phyloP scores from a whole-genome alignment of 2,888 invertebrate genomes.

The Tetropium fuscum region DNA sequence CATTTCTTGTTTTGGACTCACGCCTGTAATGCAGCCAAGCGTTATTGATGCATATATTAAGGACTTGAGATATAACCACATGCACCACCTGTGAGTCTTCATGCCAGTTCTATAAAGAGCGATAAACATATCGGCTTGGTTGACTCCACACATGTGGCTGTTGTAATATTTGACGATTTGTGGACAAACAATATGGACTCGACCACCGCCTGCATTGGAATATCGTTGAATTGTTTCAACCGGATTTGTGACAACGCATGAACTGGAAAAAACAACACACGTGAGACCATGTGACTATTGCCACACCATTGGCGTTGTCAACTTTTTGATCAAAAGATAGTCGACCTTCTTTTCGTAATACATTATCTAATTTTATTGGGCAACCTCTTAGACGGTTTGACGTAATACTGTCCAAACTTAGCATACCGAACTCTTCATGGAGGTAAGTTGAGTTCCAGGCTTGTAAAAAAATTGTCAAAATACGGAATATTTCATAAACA shows the following conservation, averaged over 20 bases:
- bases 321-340: constrained; percentile 6
- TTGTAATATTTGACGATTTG: constrained; percentile 20
- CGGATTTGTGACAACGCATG: neutral
- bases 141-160: constrained; percentile 17
- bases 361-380: constrained; percentile 7
- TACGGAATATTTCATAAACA: no score
- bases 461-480: constrained; percentile 1
- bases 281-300: neutral
- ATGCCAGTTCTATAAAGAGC: constrained; percentile 14
- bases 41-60: constrained; percentile 22
- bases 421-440: constrained; percentile 18
- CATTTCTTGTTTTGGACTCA: constrained; percentile 12
- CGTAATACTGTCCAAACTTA: constrained; percentile 12
- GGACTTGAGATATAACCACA: constrained; percentile 27
- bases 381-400: constrained; percentile 12
- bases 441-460: constrained; percentile 4
- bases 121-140: constrained; percentile 18
- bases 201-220: neutral
- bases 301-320: constrained; percentile 1
- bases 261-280: neutral
- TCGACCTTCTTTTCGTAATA: constrained; percentile 8
- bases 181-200: constrained; percentile 9
- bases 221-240: neutral
- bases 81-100: constrained; percentile 24
- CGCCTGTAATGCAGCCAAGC: constrained; percentile 26